Evolutionary conservation across 2,797 vertebrate species (phyloP).

Genomic region (Kryptolebias ocellatus): DNA sequence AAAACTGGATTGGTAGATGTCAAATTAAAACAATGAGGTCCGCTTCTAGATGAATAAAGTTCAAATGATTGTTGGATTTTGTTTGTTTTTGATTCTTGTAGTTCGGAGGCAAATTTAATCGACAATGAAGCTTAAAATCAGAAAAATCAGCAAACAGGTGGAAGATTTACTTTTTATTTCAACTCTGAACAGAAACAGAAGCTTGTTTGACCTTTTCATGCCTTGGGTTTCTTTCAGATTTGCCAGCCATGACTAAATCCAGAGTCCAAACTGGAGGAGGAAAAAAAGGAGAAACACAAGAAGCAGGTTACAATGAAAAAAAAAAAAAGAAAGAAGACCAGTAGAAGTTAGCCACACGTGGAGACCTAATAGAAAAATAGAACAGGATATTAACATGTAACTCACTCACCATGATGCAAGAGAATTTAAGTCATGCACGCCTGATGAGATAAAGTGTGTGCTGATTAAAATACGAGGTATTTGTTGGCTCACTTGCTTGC

Average conservation of each 20-base stretch:
- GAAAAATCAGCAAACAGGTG: slow-evolving; percentile 39
- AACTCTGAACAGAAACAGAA: slow-evolving; percentile 77
- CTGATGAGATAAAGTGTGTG: slow-evolving; percentile 65
- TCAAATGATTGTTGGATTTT: too few relatives aligned
- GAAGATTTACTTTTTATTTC: slow-evolving; percentile 84
- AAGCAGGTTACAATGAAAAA: slow-evolving; percentile 64
- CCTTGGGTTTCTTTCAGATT: slow-evolving; percentile 70
- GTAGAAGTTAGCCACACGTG: slow-evolving; percentile 52
- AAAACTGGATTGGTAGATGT: too few relatives aligned
- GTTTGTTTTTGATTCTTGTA: background rate
- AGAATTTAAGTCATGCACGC: slow-evolving; percentile 80
- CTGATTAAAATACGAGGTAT: slow-evolving; percentile 77
- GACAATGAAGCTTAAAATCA: background rate
- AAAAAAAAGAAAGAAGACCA: slow-evolving; percentile 51
- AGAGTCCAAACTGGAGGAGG: slow-evolving; percentile 57
- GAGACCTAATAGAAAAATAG: slow-evolving; percentile 78
- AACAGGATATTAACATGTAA: slow-evolving; percentile 70
- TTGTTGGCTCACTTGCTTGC: slow-evolving; percentile 76
- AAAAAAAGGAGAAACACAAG: slow-evolving; percentile 61
- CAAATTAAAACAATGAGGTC: too few relatives aligned
- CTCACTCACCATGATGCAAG: slow-evolving; percentile 77
- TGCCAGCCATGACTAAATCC: slow-evolving; percentile 55
- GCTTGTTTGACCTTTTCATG: slow-evolving; percentile 82
- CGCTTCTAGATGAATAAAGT: too few relatives aligned
- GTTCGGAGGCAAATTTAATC: background rate